phyloP scores from a whole-genome alignment of 1,140 invertebrate genomes.

The Antheraea pernyi region DNA sequence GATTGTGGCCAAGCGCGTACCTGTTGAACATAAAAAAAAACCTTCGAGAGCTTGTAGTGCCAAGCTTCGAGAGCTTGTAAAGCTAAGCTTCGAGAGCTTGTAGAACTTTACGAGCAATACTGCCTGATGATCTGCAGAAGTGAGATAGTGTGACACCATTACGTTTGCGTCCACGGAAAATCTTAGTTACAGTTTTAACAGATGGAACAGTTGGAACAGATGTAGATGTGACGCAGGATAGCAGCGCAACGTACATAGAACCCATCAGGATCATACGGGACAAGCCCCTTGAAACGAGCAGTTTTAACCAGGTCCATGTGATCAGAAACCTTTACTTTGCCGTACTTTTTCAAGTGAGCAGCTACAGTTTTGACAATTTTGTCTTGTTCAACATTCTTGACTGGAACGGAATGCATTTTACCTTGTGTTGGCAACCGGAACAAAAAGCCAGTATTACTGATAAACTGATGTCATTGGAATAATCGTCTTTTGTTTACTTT shows the following conservation, averaged over 20 bases:
- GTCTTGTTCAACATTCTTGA: constrained; percentile 99
- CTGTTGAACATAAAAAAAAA: no score
- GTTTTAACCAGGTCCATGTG: constrained; percentile 98
- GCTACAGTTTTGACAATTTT: constrained; percentile 97
- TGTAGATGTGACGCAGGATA: constrained; percentile 96
- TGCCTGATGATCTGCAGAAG: constrained; percentile 88
- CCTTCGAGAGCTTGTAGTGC: no score
- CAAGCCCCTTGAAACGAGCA: constrained; percentile 96
- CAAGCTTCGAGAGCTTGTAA: no score
- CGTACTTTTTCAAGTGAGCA: constrained; percentile 98
- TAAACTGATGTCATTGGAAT: no score
- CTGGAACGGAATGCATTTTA: constrained; percentile 90
- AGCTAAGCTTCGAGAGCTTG: constrained; percentile 95
- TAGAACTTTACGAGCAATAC: constrained; percentile 95
- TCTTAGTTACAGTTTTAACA: constrained; percentile 97
- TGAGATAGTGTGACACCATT: constrained; percentile 98
- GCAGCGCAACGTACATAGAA: constrained; percentile 97
- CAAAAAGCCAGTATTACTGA: no score
- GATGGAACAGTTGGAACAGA: constrained; percentile 95
- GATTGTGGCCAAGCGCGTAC: no score
- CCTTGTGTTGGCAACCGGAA: constrained; percentile 69
- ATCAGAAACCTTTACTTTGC: constrained; percentile 98
- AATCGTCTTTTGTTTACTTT: no score
- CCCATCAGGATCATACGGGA: constrained; percentile 99
- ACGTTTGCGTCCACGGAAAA: constrained; percentile 97